phyloP scores from a whole-genome alignment of 2,888 invertebrate genomes.

The Exephanes ischioxanthus region DNA sequence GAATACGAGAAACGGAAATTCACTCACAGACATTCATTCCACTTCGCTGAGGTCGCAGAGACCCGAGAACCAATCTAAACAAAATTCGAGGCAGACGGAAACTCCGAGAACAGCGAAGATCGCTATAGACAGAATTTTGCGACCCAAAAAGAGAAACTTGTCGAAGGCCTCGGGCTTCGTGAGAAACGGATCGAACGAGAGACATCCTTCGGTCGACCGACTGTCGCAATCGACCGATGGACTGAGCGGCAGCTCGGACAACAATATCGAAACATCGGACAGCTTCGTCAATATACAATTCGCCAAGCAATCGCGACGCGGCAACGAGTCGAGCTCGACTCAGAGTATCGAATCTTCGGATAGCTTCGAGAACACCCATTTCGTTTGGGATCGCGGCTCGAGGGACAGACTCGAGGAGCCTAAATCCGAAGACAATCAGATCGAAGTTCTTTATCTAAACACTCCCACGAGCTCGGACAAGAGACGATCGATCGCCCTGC shows the following conservation, averaged over 20 bases:
- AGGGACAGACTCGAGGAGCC: constrained; percentile 63
- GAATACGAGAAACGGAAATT: constrained; percentile 71
- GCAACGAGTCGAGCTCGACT: constrained; percentile 75
- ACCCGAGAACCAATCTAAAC: constrained; percentile 21
- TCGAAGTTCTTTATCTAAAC: constrained; percentile 16
- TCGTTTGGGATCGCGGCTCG: constrained; percentile 62
- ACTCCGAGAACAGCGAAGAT: constrained; percentile 68
- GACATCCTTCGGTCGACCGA: constrained; percentile 57
- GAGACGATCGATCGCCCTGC: constrained; percentile 25
- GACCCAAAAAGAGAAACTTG: constrained; percentile 58
- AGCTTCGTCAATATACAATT: constrained; percentile 81
- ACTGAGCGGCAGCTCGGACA: constrained; percentile 76
- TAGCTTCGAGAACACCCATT: constrained; percentile 76
- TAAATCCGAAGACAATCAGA: background rate
- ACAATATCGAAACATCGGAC: constrained; percentile 80
- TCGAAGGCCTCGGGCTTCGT: constrained; percentile 53
- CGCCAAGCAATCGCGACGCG: constrained; percentile 71
- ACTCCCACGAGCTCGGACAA: constrained; percentile 16
- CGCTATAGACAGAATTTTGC: constrained; percentile 40
- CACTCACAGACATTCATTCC: constrained; percentile 69
- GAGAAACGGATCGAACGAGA: constrained; percentile 49
- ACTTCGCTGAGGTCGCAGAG: constrained; percentile 42
- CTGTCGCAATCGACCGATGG: constrained; percentile 72
- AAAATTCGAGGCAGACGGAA: constrained; percentile 39
- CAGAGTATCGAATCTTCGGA: constrained; percentile 78